phyloP scores from a whole-genome alignment of 2,797 vertebrate species.

The Onychomys arenicola region DNA sequence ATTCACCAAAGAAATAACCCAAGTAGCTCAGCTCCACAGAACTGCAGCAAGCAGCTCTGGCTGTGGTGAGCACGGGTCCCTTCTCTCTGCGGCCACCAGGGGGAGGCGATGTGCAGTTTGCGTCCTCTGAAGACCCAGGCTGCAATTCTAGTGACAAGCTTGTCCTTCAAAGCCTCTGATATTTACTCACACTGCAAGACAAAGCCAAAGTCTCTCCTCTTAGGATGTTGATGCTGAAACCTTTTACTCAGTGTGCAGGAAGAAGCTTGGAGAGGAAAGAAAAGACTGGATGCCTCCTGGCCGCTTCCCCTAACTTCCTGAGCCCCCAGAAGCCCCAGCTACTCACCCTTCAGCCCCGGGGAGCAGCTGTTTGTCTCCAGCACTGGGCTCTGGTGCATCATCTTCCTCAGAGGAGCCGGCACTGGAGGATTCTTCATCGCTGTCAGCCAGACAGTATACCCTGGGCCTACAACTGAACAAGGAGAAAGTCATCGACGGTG shows the following conservation, averaged over 20 bases:
- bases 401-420: slow-evolving; percentile 98
- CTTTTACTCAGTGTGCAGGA: background rate
- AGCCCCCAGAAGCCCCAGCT: background rate
- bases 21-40: background rate
- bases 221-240: background rate
- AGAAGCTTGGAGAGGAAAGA: background rate
- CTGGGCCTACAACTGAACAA: slow-evolving; percentile 93
- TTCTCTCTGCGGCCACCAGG: background rate
- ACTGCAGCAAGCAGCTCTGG: background rate
- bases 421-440: slow-evolving; percentile 98
- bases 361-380: slow-evolving; percentile 90
- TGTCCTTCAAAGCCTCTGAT: background rate
- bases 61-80: background rate
- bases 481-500: background rate
- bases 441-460: slow-evolving; percentile 97
- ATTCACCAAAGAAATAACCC: background rate
- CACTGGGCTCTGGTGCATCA: slow-evolving; percentile 90
- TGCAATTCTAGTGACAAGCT: background rate
- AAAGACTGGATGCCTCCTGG: background rate
- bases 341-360: slow-evolving; percentile 94
- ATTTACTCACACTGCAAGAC: background rate
- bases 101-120: background rate
- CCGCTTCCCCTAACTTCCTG: background rate
- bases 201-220: background rate
- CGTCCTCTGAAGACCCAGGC: background rate